Evolutionary conservation across 2,797 vertebrate genomes (phyloP).

Genomic region (Triplophysa yarkandensis): DNA sequence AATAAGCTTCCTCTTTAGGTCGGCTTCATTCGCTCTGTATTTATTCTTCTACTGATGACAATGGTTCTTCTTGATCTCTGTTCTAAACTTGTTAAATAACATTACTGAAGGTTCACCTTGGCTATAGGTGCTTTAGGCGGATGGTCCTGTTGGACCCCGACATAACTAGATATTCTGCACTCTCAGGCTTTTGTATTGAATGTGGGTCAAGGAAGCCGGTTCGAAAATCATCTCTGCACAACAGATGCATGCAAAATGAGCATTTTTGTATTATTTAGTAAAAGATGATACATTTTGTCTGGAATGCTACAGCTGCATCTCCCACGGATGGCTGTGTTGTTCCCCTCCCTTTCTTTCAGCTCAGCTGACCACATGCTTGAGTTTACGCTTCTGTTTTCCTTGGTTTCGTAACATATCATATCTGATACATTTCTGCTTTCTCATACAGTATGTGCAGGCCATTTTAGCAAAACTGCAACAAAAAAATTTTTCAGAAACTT

Average conservation of each 20-base stretch:
- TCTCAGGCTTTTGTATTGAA: not conserved
- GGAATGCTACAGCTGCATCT: slow-evolving; percentile 22
- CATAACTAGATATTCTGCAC: not conserved
- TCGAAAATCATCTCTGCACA: not conserved
- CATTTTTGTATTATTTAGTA: not conserved
- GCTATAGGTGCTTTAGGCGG: not conserved
- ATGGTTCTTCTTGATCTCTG: not conserved
- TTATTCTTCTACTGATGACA: not conserved
- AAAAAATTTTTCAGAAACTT: not conserved
- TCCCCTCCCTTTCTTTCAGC: not conserved
- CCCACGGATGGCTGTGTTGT: not conserved
- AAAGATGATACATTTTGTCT: slow-evolving; percentile 23
- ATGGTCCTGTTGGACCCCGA: not conserved
- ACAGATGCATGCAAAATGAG: not conserved
- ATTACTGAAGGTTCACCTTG: not conserved
- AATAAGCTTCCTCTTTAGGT: not conserved
- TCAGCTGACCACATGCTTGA: slow-evolving; percentile 28
- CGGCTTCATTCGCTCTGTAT: not conserved
- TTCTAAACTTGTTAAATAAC: not conserved
- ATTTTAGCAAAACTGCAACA: not conserved
- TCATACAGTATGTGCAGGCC: not conserved
- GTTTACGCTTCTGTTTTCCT: slow-evolving; percentile 33
- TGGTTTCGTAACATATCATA: slow-evolving; percentile 21
- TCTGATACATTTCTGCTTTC: slow-evolving; percentile 34
- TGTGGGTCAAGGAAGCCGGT: not conserved